Evolutionary conservation across 2,113 vertebrate genomes (phyloP).

Genomic region (Eptesicus fuscus): DNA sequence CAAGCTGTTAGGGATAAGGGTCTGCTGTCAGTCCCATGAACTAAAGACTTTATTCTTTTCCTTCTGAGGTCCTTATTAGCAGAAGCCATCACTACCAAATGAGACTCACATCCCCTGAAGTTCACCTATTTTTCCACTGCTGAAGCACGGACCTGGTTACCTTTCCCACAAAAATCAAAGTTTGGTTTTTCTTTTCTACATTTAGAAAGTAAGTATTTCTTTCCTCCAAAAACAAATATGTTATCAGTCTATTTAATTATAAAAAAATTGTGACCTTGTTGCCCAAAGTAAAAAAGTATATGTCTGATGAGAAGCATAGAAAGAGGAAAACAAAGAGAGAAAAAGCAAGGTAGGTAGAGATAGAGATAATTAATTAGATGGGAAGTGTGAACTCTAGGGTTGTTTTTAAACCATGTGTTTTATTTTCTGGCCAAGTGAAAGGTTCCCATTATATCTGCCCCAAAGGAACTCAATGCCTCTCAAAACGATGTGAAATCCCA

Average conservation of each 20-base stretch:
- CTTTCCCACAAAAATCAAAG: neutral
- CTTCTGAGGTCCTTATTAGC: neutral
- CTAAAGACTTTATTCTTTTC: neutral
- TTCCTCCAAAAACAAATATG: neutral
- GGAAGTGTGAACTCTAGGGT: neutral
- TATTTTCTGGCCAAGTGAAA: neutral
- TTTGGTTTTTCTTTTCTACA: neutral
- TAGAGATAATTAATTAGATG: neutral
- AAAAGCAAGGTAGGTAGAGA: neutral
- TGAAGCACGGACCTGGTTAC: neutral
- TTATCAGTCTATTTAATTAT: neutral
- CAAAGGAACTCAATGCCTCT: neutral
- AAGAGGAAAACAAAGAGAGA: neutral
- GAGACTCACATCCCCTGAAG: neutral
- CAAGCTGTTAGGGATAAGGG: neutral
- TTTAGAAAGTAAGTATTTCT: neutral
- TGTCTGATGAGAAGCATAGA: neutral
- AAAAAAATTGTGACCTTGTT: neutral
- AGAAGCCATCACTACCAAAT: neutral
- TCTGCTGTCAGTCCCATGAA: neutral
- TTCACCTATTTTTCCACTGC: neutral
- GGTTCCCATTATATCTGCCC: neutral
- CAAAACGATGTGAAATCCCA: neutral
- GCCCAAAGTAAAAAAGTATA: slow-evolving; percentile 7
- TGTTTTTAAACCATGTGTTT: neutral